These are phyloP conservation scores for Hippocampus comes DNA, from an alignment of 2,113 vertebrate species.

Conservation along the genomic window DNA sequence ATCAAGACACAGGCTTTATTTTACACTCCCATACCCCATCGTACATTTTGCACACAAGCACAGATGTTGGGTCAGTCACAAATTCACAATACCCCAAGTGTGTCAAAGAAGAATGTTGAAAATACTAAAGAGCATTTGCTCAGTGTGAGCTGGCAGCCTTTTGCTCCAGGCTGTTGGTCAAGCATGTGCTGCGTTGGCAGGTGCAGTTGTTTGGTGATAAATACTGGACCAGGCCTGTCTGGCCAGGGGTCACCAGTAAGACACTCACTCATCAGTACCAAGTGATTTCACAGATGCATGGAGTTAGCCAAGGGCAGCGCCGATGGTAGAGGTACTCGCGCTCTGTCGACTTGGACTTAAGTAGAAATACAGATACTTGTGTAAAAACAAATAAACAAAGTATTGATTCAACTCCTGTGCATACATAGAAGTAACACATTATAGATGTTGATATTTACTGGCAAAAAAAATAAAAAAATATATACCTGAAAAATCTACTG, in stretches of 20 bases:
- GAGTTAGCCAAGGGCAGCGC: not conserved
- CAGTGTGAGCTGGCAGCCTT: conserved; percentile 24
- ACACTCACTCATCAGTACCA: conserved; percentile 11
- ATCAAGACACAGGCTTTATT: not conserved
- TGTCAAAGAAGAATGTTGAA: not conserved
- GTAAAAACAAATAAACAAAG: too few species aligned
- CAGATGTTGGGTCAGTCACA: conserved; percentile 32
- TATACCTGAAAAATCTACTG: not conserved
- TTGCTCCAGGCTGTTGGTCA: conserved; percentile 33
- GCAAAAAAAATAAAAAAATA: not conserved
- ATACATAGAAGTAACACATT: too few species aligned
- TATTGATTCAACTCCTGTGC: too few species aligned
- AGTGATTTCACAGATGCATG: conserved; percentile 10
- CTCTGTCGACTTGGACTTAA: too few species aligned
- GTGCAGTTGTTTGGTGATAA: conserved; percentile 24
- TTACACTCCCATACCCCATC: not conserved
- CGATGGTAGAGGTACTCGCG: too few species aligned
- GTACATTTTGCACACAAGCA: not conserved
- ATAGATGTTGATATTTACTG: too few species aligned
- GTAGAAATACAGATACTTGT: too few species aligned
- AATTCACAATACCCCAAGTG: not conserved
- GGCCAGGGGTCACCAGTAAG: not conserved
- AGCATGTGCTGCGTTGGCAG: conserved; percentile 34
- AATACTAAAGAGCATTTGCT: not conserved
- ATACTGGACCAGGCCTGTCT: conserved; percentile 10